Percentiles rank a stretch among this genome's conserved stretches.
These are phyloP conservation scores for Elachura formosa DNA, from an alignment of 2,113 vertebrate genomes.

Conservation along the genomic window DNA sequence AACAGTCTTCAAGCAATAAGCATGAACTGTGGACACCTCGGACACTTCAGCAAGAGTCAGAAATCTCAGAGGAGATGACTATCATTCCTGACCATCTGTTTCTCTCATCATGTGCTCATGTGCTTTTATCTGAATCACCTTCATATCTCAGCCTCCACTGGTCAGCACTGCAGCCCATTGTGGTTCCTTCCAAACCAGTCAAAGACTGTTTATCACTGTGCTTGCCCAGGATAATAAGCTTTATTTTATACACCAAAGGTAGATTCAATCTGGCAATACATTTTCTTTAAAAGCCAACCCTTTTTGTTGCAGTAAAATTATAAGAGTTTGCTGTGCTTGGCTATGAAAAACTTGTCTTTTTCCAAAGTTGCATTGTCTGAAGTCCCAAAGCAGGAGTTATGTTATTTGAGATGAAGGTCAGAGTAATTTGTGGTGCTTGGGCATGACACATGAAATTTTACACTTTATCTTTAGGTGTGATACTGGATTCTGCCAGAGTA, in stretches of 20 bases:
- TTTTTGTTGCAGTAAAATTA: slow-evolving; percentile 59
- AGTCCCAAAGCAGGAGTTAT: slow-evolving; percentile 72
- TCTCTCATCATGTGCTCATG: background rate
- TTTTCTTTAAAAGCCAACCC: slow-evolving; percentile 53
- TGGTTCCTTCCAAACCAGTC: background rate
- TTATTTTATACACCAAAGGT: slow-evolving; percentile 56
- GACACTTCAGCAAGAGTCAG: background rate
- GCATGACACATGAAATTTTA: slow-evolving; percentile 70
- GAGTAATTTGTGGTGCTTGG: slow-evolving; percentile 65
- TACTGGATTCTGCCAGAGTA: slow-evolving; percentile 62
- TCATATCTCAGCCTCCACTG: background rate
- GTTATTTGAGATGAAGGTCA: slow-evolving; percentile 72
- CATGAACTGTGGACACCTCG: background rate
- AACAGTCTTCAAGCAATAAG: background rate
- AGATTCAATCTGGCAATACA: slow-evolving; percentile 50
- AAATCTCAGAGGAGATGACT: background rate
- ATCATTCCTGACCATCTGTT: background rate
- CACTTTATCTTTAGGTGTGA: slow-evolving; percentile 70
- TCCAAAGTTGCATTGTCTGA: slow-evolving; percentile 63
- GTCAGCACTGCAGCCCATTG: background rate
- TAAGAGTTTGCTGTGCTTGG: slow-evolving; percentile 72
- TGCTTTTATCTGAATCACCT: background rate
- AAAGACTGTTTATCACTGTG: slow-evolving; percentile 7
- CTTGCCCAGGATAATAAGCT: slow-evolving; percentile 13
- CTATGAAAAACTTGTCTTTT: slow-evolving; percentile 64